A percentile compares a stretch with the other conserved stretches of the same genome.
Evolutionary conservation across 2,797 vertebrate genomes (phyloP).

Genomic region (Smutsia temminckii): DNA sequence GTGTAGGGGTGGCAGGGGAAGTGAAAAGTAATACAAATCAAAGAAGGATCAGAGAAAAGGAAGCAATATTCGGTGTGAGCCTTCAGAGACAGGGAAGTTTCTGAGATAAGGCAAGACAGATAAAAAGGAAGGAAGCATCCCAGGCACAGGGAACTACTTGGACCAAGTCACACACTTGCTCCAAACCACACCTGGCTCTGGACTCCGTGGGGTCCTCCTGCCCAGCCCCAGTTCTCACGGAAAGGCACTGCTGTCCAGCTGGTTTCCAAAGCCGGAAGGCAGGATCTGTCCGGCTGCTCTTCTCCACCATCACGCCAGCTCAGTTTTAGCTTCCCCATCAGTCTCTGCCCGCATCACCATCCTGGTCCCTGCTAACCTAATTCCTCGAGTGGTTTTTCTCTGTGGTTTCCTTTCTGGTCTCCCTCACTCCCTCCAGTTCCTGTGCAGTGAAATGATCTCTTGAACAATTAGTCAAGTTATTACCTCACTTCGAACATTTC

Average conservation of each 20-base stretch:
- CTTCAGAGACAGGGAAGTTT: not conserved
- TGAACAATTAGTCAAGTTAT: not conserved
- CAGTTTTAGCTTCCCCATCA: not conserved
- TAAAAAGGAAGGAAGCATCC: not conserved
- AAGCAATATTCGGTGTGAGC: not conserved
- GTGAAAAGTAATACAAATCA: not conserved
- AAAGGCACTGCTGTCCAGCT: accelerated
- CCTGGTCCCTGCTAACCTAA: not conserved
- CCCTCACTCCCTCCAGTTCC: not conserved
- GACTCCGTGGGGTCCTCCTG: not conserved
- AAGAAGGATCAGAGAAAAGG: not conserved
- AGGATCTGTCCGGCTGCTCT: not conserved
- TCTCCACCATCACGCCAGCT: not conserved
- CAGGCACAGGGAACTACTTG: not conserved
- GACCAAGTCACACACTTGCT: not conserved
- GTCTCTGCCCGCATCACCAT: not conserved
- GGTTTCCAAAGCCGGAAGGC: not conserved
- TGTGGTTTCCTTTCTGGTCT: not conserved
- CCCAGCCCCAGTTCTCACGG: not conserved
- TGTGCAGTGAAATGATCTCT: not conserved
- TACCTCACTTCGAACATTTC: not conserved
- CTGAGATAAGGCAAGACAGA: not conserved
- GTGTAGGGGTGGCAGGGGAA: not conserved
- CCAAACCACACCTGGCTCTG: not conserved
- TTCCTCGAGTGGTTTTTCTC: not conserved